A percentile compares a stretch with the other conserved stretches of the same genome.
phyloP scores from a whole-genome alignment of 2,888 invertebrate genomes.

The Agriopis marginaria region DNA sequence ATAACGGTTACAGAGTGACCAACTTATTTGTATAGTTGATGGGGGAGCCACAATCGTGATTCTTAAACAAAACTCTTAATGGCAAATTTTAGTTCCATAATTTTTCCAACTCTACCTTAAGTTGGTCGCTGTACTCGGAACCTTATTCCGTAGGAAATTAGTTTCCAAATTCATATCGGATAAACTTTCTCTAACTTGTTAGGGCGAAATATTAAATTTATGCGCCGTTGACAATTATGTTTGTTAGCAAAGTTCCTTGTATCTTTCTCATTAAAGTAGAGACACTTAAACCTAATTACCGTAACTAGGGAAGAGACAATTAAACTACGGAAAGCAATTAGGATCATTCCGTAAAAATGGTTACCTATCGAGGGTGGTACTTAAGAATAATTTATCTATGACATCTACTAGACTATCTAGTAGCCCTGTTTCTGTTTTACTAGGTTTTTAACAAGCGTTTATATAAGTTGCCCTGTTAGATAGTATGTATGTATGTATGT shows the following conservation, averaged over 20 bases:
- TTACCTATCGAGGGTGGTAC: no score
- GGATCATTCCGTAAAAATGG: no score
- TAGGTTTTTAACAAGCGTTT: no score
- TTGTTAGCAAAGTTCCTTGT: slow-evolving; percentile 10
- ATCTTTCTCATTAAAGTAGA: slow-evolving; percentile 8
- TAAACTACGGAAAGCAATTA: slow-evolving; percentile 3
- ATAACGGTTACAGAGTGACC: background rate
- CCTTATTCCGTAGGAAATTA: slow-evolving; percentile 28
- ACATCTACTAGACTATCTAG: no score
- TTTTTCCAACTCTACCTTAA: background rate
- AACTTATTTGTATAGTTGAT: background rate
- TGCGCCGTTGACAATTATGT: slow-evolving; percentile 28
- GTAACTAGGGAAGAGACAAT: slow-evolving; percentile 10
- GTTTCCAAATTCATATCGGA: slow-evolving; percentile 34
- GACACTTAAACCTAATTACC: slow-evolving; percentile 6
- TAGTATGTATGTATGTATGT: no score
- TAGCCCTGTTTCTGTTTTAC: no score
- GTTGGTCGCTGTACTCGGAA: slow-evolving; percentile 5
- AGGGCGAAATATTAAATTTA: slow-evolving; percentile 27
- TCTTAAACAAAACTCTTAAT: background rate
- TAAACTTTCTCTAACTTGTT: slow-evolving; percentile 32
- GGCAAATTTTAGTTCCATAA: background rate
- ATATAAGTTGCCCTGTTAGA: no score
- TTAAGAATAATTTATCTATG: no score
- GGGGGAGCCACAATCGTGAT: background rate